These are phyloP conservation scores for Achlya flavicornis DNA, from an alignment of 2,888 invertebrate species.

Conservation along the genomic window DNA sequence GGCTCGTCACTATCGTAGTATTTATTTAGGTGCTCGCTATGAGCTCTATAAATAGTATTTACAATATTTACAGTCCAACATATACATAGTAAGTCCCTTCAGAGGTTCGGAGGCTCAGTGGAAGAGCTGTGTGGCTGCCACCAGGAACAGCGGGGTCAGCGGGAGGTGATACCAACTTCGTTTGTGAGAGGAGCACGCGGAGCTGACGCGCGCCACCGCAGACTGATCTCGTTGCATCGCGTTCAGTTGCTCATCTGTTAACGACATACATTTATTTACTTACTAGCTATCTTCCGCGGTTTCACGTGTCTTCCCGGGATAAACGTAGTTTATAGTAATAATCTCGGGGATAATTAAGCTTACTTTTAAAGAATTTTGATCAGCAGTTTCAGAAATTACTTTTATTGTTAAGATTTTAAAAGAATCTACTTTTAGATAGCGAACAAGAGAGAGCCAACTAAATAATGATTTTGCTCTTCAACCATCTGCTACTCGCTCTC, in stretches of 20 bases:
- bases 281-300: background rate
- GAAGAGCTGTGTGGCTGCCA: slow-evolving; percentile 16
- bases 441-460: too few relatives aligned
- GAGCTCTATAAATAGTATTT: slow-evolving; percentile 29
- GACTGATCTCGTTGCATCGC: slow-evolving; percentile 86
- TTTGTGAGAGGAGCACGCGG: slow-evolving; percentile 17
- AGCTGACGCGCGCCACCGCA: slow-evolving; percentile 22
- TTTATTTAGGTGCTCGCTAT: slow-evolving; percentile 24
- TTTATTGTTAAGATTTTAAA: too few relatives aligned
- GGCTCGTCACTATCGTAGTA: slow-evolving; percentile 23
- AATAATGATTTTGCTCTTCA: too few relatives aligned
- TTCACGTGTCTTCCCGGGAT: too few relatives aligned
- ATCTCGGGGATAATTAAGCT: too few relatives aligned
- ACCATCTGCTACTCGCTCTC: too few relatives aligned
- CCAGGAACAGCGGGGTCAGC: slow-evolving; percentile 15
- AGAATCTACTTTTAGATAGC: too few relatives aligned
- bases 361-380: too few relatives aligned
- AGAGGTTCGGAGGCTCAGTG: background rate
- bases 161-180: slow-evolving; percentile 3
- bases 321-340: too few relatives aligned
- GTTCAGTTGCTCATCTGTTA: slow-evolving; percentile 77
- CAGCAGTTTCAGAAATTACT: too few relatives aligned
- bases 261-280: slow-evolving; percentile 12
- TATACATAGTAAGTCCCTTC: slow-evolving; percentile 31
- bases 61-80: slow-evolving; percentile 47